phyloP scores from a whole-genome alignment of 2,797 vertebrate genomes.

The Rhinogobio ventralis region DNA sequence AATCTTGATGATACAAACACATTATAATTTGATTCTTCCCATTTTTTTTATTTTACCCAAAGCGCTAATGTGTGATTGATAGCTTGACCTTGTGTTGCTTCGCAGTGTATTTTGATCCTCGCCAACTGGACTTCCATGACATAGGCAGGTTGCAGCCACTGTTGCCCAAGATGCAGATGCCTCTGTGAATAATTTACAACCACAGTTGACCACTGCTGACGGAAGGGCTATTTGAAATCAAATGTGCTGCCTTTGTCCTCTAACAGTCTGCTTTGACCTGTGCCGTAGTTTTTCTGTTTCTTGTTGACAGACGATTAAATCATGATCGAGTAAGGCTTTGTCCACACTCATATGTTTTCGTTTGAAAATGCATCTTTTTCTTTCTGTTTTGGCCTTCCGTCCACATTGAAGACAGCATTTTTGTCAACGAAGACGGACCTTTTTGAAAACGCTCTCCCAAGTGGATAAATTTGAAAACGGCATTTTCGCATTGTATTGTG shows the following conservation, averaged over 20 bases:
- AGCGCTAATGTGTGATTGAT: constrained; percentile 39
- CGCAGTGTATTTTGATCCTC: constrained; percentile 57
- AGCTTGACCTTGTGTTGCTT: constrained; percentile 55
- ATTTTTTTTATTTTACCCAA: background rate
- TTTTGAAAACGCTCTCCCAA: too few species aligned
- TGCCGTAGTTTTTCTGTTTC: constrained; percentile 23
- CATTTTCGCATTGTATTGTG: too few species aligned
- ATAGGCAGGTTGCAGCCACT: constrained; percentile 56
- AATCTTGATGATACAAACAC: background rate
- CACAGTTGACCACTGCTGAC: constrained; percentile 64
- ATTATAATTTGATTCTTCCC: background rate
- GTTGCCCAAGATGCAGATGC: constrained; percentile 58
- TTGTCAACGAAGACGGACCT: too few species aligned
- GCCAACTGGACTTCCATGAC: constrained; percentile 57
- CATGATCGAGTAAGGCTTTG: background rate
- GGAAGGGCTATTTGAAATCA: constrained; percentile 63
- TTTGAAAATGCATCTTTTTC: too few species aligned
- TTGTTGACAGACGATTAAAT: background rate
- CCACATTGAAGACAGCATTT: too few species aligned
- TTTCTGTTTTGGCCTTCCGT: too few species aligned
- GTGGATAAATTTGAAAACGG: too few species aligned
- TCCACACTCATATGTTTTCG: too few species aligned
- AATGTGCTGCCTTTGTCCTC: constrained; percentile 59
- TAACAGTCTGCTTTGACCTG: constrained; percentile 45
- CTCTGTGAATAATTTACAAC: constrained; percentile 64